These are phyloP conservation scores for Eristalis arbustorum DNA, from an alignment of 2,888 invertebrate genomes.

Conservation along the genomic window DNA sequence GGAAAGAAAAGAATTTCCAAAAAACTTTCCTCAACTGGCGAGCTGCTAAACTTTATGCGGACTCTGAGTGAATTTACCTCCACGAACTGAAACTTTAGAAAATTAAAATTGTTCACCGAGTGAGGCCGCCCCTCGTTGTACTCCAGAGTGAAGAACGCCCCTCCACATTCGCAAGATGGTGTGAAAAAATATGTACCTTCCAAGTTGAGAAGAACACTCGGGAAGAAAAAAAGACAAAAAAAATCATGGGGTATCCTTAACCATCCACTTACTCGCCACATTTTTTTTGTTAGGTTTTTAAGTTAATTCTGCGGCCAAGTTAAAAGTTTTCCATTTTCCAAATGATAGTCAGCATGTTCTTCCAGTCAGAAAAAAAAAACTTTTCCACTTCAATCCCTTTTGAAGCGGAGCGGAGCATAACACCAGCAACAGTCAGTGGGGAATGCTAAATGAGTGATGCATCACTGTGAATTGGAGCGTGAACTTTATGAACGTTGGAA, in stretches of 20 bases:
- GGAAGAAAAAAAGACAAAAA: conserved; percentile 18
- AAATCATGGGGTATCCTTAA: conserved; percentile 51
- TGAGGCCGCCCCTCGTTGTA: conserved; percentile 7
- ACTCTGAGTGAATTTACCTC: conserved; percentile 31
- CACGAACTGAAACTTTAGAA: conserved; percentile 53
- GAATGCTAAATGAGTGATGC: conserved; percentile 67
- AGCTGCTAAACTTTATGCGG: conserved; percentile 45
- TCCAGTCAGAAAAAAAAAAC: conserved; percentile 25
- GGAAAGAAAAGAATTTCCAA: conserved; percentile 7
- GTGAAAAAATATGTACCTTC: conserved; percentile 61
- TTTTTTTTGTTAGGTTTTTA: conserved; percentile 26
- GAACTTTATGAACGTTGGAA: conserved; percentile 49
- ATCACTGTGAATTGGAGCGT: conserved; percentile 67
- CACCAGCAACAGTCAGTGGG: conserved; percentile 38
- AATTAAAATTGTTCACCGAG: conserved; percentile 62
- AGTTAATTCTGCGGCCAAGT: conserved; percentile 67
- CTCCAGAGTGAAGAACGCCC: conserved; percentile 20
- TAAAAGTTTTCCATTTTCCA: conserved; percentile 69
- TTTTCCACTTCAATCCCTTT: conserved; percentile 52
- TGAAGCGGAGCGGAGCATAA: conserved; percentile 5
- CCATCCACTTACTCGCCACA: conserved; percentile 53
- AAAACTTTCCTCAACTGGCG: conserved; percentile 37
- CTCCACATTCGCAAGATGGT: conserved; percentile 54
- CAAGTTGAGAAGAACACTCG: not conserved
- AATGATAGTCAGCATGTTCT: conserved; percentile 59